Evolutionary conservation across 2,797 vertebrate genomes (phyloP).

Genomic region (Tinamus major): DNA sequence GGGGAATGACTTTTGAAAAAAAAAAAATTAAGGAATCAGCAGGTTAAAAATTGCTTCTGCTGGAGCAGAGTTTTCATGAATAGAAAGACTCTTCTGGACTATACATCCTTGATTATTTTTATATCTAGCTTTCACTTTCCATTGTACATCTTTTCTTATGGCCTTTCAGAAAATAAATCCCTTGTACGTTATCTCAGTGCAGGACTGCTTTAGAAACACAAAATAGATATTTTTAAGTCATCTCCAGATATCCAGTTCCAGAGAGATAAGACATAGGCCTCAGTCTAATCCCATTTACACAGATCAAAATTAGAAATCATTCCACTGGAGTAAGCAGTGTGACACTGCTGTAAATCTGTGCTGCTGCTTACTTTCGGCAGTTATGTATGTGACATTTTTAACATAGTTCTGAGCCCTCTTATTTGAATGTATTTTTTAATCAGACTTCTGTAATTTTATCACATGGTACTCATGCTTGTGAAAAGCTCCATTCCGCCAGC

Average conservation of each 20-base stretch:
- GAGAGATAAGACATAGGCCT: background rate
- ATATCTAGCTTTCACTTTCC: background rate
- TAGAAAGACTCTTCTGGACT: background rate
- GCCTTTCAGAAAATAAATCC: constrained; percentile 7
- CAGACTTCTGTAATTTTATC: constrained; percentile 14
- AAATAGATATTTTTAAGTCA: constrained; percentile 9
- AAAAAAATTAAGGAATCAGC: background rate
- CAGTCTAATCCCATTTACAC: background rate
- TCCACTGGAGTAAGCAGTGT: background rate
- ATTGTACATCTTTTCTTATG: background rate
- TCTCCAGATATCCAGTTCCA: background rate
- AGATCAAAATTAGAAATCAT: constrained; percentile 42
- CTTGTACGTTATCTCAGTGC: background rate
- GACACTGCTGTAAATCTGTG: background rate
- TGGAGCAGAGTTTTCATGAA: background rate
- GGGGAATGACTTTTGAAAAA: background rate
- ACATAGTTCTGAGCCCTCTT: background rate
- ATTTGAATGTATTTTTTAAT: constrained; percentile 32
- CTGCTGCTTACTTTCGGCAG: background rate
- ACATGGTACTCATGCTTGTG: background rate
- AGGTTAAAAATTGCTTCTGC: constrained; percentile 28
- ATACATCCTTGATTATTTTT: background rate
- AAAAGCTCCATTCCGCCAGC: background rate
- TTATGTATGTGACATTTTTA: background rate
- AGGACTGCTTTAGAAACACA: background rate